Conservation (phyloP, 1,140 invertebrate genomes). For the Phenacoccus solenopsis region DNA sequence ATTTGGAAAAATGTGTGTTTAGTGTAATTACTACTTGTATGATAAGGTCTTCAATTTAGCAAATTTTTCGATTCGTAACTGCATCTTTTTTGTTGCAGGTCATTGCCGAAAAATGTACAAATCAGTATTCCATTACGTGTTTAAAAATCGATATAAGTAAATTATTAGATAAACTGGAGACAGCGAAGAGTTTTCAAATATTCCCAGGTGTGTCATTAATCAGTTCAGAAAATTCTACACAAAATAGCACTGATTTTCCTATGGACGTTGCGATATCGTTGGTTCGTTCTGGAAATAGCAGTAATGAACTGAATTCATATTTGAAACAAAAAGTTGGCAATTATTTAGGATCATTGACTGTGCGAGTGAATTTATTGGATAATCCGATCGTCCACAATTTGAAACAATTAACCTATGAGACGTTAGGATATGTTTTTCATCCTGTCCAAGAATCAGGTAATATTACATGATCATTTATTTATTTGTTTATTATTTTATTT, state of each 20-base stretch:
- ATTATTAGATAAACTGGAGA: slow-evolving; percentile 54
- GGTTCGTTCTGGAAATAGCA: slow-evolving; percentile 19
- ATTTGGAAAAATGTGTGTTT: too few relatives aligned
- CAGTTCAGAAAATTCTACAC: background rate
- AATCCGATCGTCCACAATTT: slow-evolving; percentile 44
- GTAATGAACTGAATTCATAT: slow-evolving; percentile 22
- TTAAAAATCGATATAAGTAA: slow-evolving; percentile 67
- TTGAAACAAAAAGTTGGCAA: slow-evolving; percentile 37
- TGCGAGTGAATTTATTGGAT: slow-evolving; percentile 57
- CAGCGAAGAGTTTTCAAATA: slow-evolving; percentile 43
- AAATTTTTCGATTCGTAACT: background rate
- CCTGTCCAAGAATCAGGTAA: background rate
- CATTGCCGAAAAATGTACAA: slow-evolving; percentile 38
- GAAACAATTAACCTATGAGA: slow-evolving; percentile 11
- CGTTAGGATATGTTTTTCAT: background rate
- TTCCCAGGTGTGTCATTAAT: slow-evolving; percentile 35
- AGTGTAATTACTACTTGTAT: too few relatives aligned
- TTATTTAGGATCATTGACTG: slow-evolving; percentile 55
- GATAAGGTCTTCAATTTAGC: background rate
- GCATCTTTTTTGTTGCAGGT: slow-evolving; percentile 23
- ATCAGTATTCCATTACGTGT: slow-evolving; percentile 58
- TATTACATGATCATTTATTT: too few relatives aligned
- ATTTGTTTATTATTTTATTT: too few relatives aligned
- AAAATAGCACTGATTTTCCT: background rate
- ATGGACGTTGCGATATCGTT: slow-evolving; percentile 20